These are phyloP conservation scores for Fregata magnificens DNA, from an alignment of 2,113 vertebrate genomes.

Conservation along the genomic window DNA sequence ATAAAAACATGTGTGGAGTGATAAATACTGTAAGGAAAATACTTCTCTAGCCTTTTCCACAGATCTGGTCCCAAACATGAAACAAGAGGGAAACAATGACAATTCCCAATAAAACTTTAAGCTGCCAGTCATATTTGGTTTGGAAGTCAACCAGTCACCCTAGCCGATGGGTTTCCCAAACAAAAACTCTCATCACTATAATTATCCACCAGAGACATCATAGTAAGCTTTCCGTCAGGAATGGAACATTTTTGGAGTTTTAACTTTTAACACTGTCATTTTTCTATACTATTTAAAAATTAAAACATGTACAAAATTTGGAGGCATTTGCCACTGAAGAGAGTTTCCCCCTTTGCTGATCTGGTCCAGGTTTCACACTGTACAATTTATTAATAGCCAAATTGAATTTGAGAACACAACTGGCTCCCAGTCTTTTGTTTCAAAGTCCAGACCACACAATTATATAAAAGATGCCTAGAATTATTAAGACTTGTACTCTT, in stretches of 20 bases:
- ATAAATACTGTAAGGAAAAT: neutral
- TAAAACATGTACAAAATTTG: neutral
- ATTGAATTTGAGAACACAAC: neutral
- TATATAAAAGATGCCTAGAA: neutral
- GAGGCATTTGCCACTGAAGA: neutral
- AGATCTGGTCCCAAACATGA: neutral
- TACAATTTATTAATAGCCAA: neutral
- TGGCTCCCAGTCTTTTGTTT: neutral
- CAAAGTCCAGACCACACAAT: neutral
- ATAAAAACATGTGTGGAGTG: neutral
- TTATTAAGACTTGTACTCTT: neutral
- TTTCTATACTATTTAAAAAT: neutral
- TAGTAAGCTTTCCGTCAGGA: neutral
- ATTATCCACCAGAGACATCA: neutral
- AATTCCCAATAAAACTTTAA: neutral
- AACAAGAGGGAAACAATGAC: neutral
- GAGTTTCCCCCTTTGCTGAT: neutral
- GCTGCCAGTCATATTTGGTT: neutral
- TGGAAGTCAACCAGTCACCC: neutral
- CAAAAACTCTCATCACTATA: neutral
- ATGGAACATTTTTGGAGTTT: neutral
- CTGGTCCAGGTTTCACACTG: neutral
- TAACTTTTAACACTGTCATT: neutral
- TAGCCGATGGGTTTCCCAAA: neutral
- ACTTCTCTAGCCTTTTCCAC: neutral